Evolutionary conservation across 2,888 invertebrate genomes (phyloP).

Genomic region (Rhingia campestris): DNA sequence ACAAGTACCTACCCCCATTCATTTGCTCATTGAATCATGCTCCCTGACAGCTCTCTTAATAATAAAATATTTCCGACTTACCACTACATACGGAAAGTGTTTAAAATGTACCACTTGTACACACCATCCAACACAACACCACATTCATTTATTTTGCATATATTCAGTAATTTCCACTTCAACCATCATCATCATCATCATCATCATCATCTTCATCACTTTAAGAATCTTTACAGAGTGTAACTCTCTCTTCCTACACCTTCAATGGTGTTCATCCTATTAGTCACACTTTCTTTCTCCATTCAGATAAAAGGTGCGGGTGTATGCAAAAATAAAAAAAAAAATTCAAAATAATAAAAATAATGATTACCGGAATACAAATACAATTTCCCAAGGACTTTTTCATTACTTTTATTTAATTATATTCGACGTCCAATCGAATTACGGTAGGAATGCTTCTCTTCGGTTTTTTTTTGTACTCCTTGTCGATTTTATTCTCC

Average conservation of each 20-base stretch:
- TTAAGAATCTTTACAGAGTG: constrained; percentile 58
- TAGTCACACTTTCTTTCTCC: constrained; percentile 38
- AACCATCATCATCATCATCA: not conserved
- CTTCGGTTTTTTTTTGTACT: not conserved
- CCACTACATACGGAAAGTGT: not conserved
- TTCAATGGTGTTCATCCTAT: constrained; percentile 40
- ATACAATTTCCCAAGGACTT: constrained; percentile 51
- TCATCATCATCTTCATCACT: constrained; percentile 10
- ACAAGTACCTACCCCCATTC: not conserved
- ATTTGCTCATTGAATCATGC: not conserved
- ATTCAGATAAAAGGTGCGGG: constrained; percentile 8
- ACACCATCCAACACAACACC: not conserved
- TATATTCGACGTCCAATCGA: constrained; percentile 47
- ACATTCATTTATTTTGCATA: not conserved
- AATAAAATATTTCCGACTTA: not conserved
- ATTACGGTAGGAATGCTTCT: constrained; percentile 29
- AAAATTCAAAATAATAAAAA: constrained; percentile 30
- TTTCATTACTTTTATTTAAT: constrained; percentile 61
- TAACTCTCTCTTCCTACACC: constrained; percentile 35
- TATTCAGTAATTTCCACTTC: constrained; percentile 20
- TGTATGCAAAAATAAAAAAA: not conserved
- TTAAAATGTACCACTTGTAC: not conserved
- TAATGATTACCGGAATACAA: constrained; percentile 53
- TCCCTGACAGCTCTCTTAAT: not conserved
- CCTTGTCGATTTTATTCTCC: not conserved